Evolutionary conservation across 2,113 vertebrate species (phyloP), one percentile per base, ranked within the genome.

Genomic region (Litocranius walleri): DNA sequence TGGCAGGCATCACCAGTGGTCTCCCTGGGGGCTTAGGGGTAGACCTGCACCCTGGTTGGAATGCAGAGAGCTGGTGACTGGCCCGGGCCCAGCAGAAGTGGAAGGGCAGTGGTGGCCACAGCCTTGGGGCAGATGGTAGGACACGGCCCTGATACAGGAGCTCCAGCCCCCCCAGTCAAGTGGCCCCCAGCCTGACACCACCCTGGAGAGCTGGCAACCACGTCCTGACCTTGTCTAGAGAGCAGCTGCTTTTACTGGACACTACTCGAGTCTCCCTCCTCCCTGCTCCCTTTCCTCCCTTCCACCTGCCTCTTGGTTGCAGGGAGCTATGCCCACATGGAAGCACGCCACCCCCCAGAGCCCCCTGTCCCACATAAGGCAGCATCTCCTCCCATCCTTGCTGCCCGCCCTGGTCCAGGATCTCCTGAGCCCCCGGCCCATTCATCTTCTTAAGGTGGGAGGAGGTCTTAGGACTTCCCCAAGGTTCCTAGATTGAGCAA

Each of bases 171-270:
- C 11, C 19, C 19, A 8, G 80, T n/a, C 50, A 14, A 83, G 50
- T 52, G 50, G n/a, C 4, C 81, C 99, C 77, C 40, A 43, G 90
- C 7, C 54, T 0, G 25, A 93, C 94, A 82, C 93, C 98, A 83
- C 95, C 97, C 96, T 1, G 0, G 52, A 23, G 80, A 74, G 97
- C 97, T 98, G 91, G 98, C 96, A 98, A 98, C 96, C 97, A 91
- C 87, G 48, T 64, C 96, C 97, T 99, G 98, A 98, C 98, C 98
- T 98, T 98, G 95, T 95, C 97, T 82, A 97, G 96, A 97, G 98
- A 98, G 97, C 98, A 96, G 97, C 97, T 98, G 98, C 98, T 97
- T 98, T 96, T 0, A 19, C 78, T 40, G 52, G 71, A 29, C 12
- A 5, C 5, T 3, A 78, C 59, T 17, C 8, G 33, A 64, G n/a